Percentiles rank a stretch among this genome's conserved stretches.
Conservation (phyloP, 2,888 invertebrate genomes). For the Boloria selene region DNA sequence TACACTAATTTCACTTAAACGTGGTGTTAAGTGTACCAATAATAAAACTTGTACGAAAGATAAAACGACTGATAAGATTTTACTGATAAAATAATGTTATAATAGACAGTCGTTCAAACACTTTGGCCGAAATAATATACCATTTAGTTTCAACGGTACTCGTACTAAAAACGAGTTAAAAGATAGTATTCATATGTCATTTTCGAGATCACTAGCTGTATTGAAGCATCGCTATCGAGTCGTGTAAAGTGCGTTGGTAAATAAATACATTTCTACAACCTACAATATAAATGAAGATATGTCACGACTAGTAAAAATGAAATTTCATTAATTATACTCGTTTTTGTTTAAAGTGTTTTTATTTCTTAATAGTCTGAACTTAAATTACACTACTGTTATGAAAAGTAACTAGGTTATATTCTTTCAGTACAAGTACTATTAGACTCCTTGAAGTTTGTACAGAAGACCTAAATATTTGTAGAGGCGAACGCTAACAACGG, state of each 20-base stretch:
- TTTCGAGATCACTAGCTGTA: not conserved
- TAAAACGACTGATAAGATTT: slow-evolving; percentile 45
- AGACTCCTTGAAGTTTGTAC: too few relatives aligned
- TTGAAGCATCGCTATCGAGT: not conserved
- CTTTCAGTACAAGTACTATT: too few relatives aligned
- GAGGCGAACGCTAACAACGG: too few relatives aligned
- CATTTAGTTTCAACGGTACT: slow-evolving; percentile 7
- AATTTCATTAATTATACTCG: not conserved
- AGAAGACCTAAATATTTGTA: too few relatives aligned
- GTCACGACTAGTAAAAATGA: not conserved
- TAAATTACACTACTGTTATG: too few relatives aligned
- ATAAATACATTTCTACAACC: not conserved
- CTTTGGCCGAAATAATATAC: slow-evolving; percentile 7
- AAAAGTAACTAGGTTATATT: too few relatives aligned
- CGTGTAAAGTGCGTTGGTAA: not conserved
- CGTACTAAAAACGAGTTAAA: slow-evolving; percentile 4
- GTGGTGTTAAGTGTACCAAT: too few relatives aligned
- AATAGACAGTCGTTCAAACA: slow-evolving; percentile 18
- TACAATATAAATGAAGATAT: not conserved
- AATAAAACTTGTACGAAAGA: slow-evolving; percentile 43
- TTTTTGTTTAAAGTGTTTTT: not conserved
- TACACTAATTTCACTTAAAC: not conserved
- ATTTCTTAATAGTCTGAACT: not conserved
- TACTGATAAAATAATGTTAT: slow-evolving; percentile 25
- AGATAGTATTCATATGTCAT: slow-evolving; percentile 6